Evolutionary conservation across 1,140 invertebrate species (phyloP).

Genomic region (Octopus bimaculoides): DNA sequence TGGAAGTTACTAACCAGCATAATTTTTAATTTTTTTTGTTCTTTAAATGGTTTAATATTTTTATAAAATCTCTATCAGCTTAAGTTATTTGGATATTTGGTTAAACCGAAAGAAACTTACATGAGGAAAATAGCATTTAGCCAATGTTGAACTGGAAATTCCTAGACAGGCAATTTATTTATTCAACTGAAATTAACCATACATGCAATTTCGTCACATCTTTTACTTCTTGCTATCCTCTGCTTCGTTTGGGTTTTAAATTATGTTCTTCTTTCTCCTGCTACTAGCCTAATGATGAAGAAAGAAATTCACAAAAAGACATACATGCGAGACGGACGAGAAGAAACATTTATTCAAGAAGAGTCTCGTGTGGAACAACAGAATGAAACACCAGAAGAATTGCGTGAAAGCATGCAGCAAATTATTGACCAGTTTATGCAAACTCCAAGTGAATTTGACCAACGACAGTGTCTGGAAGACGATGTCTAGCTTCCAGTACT

Average conservation of each 20-base stretch:
- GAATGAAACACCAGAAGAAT: slow-evolving; percentile 49
- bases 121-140: too few relatives aligned
- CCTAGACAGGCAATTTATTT: too few relatives aligned
- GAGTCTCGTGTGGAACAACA: slow-evolving; percentile 50
- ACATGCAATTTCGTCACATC: not conserved
- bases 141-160: too few relatives aligned
- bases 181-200: not conserved
- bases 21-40: too few relatives aligned
- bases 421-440: slow-evolving; percentile 55
- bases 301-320: slow-evolving; percentile 54
- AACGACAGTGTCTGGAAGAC: slow-evolving; percentile 24
- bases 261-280: not conserved
- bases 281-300: slow-evolving; percentile 49
- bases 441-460: slow-evolving; percentile 20
- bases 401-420: slow-evolving; percentile 50
- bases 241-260: too few relatives aligned
- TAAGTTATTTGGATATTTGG: too few relatives aligned
- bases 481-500: slow-evolving; percentile 19
- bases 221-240: not conserved
- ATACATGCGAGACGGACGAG: slow-evolving; percentile 44
- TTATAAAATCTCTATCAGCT: too few relatives aligned
- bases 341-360: slow-evolving; percentile 48
- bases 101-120: too few relatives aligned
- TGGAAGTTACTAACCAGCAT: too few relatives aligned
- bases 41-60: too few relatives aligned